Evolutionary conservation across 2,888 invertebrate genomes (phyloP).

Genomic region (Fragum whitleyi): DNA sequence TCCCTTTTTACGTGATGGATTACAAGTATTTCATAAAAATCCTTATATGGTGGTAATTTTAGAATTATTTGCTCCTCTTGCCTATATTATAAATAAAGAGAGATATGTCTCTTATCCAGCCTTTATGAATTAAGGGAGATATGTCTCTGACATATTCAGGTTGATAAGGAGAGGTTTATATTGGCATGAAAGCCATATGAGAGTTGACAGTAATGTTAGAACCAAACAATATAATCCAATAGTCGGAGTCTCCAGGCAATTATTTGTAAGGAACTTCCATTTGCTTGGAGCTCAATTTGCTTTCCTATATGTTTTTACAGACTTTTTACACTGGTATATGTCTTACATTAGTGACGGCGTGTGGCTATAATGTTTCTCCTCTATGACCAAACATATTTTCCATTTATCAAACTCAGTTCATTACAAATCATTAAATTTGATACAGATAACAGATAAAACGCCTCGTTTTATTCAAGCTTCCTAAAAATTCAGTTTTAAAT

Average conservation of each 20-base stretch:
- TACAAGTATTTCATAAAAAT: no score
- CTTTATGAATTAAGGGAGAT: no score
- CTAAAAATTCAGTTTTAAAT: neutral
- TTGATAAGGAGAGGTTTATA: constrained; percentile 6
- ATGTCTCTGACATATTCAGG: neutral
- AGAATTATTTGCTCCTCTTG: no score
- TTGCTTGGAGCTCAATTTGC: neutral
- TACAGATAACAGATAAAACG: no score
- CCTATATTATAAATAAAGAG: no score
- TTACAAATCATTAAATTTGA: no score
- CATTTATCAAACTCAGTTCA: no score
- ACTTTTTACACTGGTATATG: neutral
- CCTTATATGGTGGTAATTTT: no score
- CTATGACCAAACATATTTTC: no score
- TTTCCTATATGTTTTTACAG: constrained; percentile 8
- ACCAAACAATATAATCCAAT: constrained; percentile 25
- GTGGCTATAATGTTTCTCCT: neutral
- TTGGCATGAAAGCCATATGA: neutral
- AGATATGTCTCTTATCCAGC: no score
- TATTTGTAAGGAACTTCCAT: neutral
- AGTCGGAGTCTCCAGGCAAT: neutral
- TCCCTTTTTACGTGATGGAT: no score
- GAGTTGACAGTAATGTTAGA: constrained; percentile 13
- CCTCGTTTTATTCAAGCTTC: no score
- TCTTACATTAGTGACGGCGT: neutral